Evolutionary conservation across 2,888 invertebrate genomes (phyloP), one percentile per base, ranked within the genome.

Genomic region (Volucella inanis): DNA sequence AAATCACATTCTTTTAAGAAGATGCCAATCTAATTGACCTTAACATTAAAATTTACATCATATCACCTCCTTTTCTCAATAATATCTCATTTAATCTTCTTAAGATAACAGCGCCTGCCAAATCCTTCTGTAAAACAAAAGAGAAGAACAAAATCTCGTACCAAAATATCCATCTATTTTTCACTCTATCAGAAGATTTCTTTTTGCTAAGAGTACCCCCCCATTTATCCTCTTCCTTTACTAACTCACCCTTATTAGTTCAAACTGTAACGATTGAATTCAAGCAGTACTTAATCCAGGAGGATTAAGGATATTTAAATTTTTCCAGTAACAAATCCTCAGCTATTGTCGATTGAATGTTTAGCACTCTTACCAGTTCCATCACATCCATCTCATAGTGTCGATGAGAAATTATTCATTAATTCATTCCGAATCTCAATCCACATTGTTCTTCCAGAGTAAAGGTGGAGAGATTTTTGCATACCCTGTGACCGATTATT

Each of bases 301-400:
- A 52, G 79, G 74, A 79, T 84, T 79, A 84, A 70, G 83, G 83
- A 84, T 84, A 84, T 84, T 84, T 84, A 79, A 84, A 84, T 84
- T 75, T 64, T 65, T 49, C 22, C 22, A 22, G 22, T 4, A 22
- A 22, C 22, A 76, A 81, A 55, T 54, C 54, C 74, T 67, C 80
- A 50, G 55, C 43, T 65, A 38, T 8, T 14, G 6, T 15, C 70
- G 72, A 72, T 71, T 74, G 59, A 31, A 65, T 61, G 57, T 52
- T 72, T 22, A 50, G 38, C 31, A 57, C 31, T 72, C 43, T 41
- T 77, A 52, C 61, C 14, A 62, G 59, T 50, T 39, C 54, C 38
- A 62, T 52, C 62, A 72, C 59, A 54, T 12, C 45, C 72, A 52
- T 57, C 61, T 22, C 39, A 39, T 61, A 45, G 67, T 54, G 70